Percentiles rank a stretch among this genome's conserved stretches.
Evolutionary conservation across 2,888 invertebrate species (phyloP).

Genomic region (Pterobdella sp.): DNA sequence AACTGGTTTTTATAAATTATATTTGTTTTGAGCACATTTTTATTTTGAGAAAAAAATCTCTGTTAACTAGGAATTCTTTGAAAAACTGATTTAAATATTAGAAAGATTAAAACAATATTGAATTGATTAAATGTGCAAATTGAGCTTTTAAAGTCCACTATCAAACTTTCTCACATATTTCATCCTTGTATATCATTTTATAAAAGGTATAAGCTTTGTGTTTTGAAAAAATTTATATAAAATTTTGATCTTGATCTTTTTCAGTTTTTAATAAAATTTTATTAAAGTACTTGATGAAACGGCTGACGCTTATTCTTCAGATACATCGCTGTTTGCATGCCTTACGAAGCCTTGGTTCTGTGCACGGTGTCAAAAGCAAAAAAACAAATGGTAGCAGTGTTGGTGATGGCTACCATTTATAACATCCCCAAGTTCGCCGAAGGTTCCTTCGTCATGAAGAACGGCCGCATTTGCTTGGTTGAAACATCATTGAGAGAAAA

Average conservation of each 20-base stretch:
- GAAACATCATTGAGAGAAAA: not conserved
- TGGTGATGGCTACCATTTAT: slow-evolving; percentile 34
- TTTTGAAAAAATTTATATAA: not conserved
- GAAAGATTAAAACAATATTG: too few relatives aligned
- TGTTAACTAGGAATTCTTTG: too few relatives aligned
- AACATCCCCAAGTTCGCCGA: slow-evolving; percentile 36
- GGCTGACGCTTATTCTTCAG: slow-evolving; percentile 36
- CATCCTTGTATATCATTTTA: too few relatives aligned
- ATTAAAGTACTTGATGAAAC: slow-evolving; percentile 34
- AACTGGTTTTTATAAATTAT: too few relatives aligned
- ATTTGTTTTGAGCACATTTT: too few relatives aligned
- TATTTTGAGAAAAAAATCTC: too few relatives aligned
- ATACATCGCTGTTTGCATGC: slow-evolving; percentile 39
- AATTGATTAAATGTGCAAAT: too few relatives aligned
- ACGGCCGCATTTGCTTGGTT: not conserved
- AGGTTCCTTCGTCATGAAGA: slow-evolving; percentile 20
- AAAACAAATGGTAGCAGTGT: slow-evolving; percentile 34
- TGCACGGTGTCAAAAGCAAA: slow-evolving; percentile 36
- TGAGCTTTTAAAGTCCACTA: too few relatives aligned
- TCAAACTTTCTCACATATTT: too few relatives aligned
- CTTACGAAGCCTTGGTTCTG: slow-evolving; percentile 37
- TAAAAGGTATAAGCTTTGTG: too few relatives aligned
- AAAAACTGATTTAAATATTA: too few relatives aligned
- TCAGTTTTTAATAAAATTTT: not conserved
- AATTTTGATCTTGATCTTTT: not conserved